These are phyloP conservation scores for Marmota monax DNA, from an alignment of 2,113 vertebrate genomes.

Conservation along the genomic window DNA sequence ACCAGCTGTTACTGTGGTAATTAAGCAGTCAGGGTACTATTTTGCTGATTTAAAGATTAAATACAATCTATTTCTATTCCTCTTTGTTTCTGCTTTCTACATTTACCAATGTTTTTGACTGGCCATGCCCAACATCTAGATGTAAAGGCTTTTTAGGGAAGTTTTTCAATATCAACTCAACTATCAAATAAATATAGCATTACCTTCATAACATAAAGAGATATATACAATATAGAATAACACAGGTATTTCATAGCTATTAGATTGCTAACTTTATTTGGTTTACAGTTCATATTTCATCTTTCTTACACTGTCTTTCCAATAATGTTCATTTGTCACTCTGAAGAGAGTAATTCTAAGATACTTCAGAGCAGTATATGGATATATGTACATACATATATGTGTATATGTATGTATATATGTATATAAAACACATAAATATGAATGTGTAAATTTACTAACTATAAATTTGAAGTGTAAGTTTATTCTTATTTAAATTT, in stretches of 20 bases:
- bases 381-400: neutral
- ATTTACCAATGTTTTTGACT: neutral
- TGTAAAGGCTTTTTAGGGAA: neutral
- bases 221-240: neutral
- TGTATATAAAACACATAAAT: neutral
- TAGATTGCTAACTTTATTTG: neutral
- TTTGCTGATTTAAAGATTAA: neutral
- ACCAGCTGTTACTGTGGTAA: neutral
- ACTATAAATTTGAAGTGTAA: neutral
- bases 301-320: neutral
- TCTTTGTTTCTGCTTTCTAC: neutral
- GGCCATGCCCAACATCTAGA: neutral
- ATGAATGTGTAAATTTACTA: neutral
- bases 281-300: neutral
- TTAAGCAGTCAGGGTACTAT: neutral
- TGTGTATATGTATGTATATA: too few relatives aligned
- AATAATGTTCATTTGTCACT: neutral
- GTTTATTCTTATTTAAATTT: neutral
- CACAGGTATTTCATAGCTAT: neutral
- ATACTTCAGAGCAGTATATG: neutral
- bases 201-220: neutral
- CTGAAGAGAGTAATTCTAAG: neutral
- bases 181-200: neutral
- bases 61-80: neutral
- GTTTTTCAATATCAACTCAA: neutral